Evolutionary conservation across 2,113 vertebrate species (phyloP).

Genomic region (Verasper variegatus): DNA sequence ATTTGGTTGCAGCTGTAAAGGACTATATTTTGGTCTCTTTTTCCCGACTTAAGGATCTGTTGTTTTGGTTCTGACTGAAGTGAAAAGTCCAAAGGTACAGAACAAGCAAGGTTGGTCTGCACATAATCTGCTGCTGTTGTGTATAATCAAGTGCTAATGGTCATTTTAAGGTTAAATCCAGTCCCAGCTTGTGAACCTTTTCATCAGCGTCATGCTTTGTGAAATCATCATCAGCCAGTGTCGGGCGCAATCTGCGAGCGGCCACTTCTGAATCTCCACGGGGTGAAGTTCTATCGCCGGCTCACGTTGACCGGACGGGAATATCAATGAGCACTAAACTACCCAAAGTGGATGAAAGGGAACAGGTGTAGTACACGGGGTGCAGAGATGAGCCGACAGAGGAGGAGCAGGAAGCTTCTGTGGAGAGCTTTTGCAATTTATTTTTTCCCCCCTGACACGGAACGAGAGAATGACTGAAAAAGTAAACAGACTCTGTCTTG

Average conservation of each 20-base stretch:
- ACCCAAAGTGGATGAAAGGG: conserved; percentile 55
- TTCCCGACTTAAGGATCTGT: too few relatives aligned
- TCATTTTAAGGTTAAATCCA: too few relatives aligned
- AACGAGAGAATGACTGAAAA: conserved; percentile 58
- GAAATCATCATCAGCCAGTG: conserved; percentile 75
- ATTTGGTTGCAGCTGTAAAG: too few relatives aligned
- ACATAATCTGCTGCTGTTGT: too few relatives aligned
- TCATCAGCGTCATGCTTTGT: conserved; percentile 72
- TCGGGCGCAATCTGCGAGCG: conserved; percentile 71
- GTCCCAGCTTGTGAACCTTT: conserved; percentile 64
- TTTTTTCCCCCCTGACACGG: conserved; percentile 41
- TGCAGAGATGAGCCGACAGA: conserved; percentile 50
- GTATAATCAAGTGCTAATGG: too few relatives aligned
- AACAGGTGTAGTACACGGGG: conserved; percentile 45
- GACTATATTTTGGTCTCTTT: too few relatives aligned
- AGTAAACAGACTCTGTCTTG: conserved; percentile 74
- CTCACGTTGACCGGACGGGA: conserved; percentile 66
- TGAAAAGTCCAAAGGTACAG: too few relatives aligned
- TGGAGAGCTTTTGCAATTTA: conserved; percentile 44
- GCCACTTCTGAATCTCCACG: conserved; percentile 58
- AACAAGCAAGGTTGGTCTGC: too few relatives aligned
- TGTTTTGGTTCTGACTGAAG: too few relatives aligned
- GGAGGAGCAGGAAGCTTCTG: conserved; percentile 41
- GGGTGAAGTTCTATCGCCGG: conserved; percentile 63
- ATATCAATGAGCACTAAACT: conserved; percentile 75